Evolutionary conservation across 2,797 vertebrate species (phyloP).

Genomic region (Phoxinus dragarum): DNA sequence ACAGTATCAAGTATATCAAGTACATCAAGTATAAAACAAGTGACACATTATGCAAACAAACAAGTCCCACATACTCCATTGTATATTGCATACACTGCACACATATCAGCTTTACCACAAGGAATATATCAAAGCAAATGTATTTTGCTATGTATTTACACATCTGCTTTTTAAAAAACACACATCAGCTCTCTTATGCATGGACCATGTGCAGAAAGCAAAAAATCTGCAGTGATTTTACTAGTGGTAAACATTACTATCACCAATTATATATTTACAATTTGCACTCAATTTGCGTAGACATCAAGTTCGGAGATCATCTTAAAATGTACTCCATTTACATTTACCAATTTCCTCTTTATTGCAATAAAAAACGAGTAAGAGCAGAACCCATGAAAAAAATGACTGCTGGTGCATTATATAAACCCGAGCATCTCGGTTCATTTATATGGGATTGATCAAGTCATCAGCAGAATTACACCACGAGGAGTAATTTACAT

Average conservation of each 20-base stretch:
- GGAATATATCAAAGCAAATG: not conserved
- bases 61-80: not conserved
- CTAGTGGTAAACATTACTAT: not conserved
- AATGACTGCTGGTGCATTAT: conserved; percentile 51
- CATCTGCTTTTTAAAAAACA: not conserved
- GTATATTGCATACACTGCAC: not conserved
- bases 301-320: not conserved
- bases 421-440: conserved; percentile 64
- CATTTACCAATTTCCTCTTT: not conserved
- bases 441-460: not conserved
- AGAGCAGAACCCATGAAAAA: not conserved
- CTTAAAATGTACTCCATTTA: not conserved
- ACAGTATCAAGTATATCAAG: too few relatives aligned
- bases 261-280: not conserved
- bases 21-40: not conserved
- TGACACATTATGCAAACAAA: not conserved
- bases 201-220: not conserved
- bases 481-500: not conserved
- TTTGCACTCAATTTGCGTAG: not conserved
- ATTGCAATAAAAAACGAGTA: not conserved
- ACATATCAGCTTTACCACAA: not conserved
- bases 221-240: not conserved
- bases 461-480: not conserved
- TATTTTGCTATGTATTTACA: not conserved
- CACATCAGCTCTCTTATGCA: not conserved